Base-by-base conservation (phyloP, 1,140 invertebrate species). In the Zaprionus gabonicus region DNA sequence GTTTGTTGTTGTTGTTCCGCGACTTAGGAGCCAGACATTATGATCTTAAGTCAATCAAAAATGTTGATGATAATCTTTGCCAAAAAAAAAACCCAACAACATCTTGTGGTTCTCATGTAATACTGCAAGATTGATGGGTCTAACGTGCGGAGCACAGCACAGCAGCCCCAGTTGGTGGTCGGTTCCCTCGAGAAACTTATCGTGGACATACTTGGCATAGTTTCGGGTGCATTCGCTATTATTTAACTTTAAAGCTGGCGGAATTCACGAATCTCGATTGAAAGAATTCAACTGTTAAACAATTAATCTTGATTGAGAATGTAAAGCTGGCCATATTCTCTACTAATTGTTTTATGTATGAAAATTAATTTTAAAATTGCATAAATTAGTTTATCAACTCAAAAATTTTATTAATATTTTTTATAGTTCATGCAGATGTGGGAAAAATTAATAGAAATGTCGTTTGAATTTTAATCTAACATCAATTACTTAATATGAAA, bases 61-160 rank as follows among this genome's bases (percentile, higher is more conserved):
- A 46, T 65, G 59, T 28, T 68, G 72, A 67, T 66, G 63, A 67
- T 62, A 44, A 74, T 63, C 68, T 60, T 74, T 25, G 44, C 71
- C 34, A 71, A 78, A 76, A 59, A 38, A 59, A 38, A 60, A 60
- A 10, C 2, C 31, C 31, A 34, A 34, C 31, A 41, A 56, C 44
- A 60, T 66, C 44, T 58, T 62, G 17, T 46, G 49, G 13, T 38
- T 38, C 17, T 36, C 68, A 15, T 66, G 72, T 84, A 72, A 84
- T 84, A 38, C 60, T 31, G 25, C 51, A 64, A 82, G 80, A 82
- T 82, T 82, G 62, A 82, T 82, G 72, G 57, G 15, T 31, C 56
- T 15, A 41, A 55, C 12, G 31, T 44, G 25, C 73, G 51, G 68
- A 76, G 57, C 34, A 36, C 2, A 27, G 12, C 58, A 5, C 53